A percentile compares a stretch with the other conserved stretches of the same genome.
These are phyloP conservation scores for Sorex maritimensis DNA, from an alignment of 2,797 vertebrate genomes.

Conservation along the genomic window DNA sequence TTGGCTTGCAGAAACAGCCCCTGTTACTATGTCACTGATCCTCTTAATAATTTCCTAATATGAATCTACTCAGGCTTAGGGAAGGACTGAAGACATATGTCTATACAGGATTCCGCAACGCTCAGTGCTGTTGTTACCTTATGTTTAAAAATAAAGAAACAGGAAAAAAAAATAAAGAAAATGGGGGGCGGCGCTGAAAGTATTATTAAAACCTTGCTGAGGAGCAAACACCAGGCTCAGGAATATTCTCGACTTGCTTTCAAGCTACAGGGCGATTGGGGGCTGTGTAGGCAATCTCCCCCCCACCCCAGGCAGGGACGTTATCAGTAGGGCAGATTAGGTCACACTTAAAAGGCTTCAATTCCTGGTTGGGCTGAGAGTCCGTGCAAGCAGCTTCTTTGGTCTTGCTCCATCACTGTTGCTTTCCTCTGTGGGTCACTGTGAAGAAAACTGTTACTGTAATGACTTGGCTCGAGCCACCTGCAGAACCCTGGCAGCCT, in stretches of 20 bases:
- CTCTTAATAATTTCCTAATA: background rate
- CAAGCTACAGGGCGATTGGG: background rate
- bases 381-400: background rate
- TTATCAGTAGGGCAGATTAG: background rate
- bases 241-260: slow-evolving; percentile 41
- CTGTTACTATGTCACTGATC: no score
- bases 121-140: background rate
- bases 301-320: background rate
- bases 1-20: no score
- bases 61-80: background rate
- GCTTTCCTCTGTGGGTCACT: slow-evolving; percentile 14
- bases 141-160: background rate
- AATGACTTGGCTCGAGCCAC: background rate
- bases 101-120: background rate
- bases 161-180: no score
- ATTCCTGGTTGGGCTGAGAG: slow-evolving; percentile 7
- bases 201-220: slow-evolving; percentile 3
- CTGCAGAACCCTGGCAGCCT: background rate
- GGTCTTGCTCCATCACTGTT: background rate
- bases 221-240: background rate
- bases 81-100: background rate
- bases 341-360: background rate
- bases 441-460: slow-evolving; percentile 11
- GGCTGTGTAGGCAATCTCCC: background rate
- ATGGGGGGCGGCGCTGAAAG: background rate